Evolutionary conservation across 2,888 invertebrate genomes (phyloP).

Genomic region (Ecdyonurus torrentis): DNA sequence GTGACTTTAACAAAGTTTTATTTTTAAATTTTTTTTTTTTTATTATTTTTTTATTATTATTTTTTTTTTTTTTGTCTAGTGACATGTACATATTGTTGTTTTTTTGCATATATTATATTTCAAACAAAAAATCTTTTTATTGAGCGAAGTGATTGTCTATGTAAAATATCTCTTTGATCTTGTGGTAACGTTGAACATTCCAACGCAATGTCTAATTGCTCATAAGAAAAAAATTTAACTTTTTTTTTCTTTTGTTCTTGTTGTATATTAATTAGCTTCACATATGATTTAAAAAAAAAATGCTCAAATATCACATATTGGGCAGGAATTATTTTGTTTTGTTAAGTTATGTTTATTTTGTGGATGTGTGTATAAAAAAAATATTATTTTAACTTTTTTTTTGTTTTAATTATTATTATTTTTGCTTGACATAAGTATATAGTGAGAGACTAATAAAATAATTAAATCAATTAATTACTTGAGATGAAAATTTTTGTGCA

Average conservation of each 20-base stretch:
- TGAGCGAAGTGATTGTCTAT: too few species aligned
- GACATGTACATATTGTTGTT: too few species aligned
- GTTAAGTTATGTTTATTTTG: neutral
- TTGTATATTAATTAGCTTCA: neutral
- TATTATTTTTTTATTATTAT: slow-evolving; percentile 9
- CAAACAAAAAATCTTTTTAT: too few species aligned
- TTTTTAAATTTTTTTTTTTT: slow-evolving; percentile 6
- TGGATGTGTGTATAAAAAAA: neutral
- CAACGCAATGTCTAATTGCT: neutral
- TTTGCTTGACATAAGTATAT: neutral
- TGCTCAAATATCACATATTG: neutral
- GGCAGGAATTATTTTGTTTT: neutral
- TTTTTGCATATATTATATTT: too few species aligned
- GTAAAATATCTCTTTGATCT: too few species aligned
- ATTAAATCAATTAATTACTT: neutral
- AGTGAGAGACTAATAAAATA: slow-evolving; percentile 2
- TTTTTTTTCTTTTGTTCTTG: neutral
- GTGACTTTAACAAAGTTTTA: slow-evolving; percentile 19
- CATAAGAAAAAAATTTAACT: neutral
- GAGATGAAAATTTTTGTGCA: slow-evolving; percentile 5
- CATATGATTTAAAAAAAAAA: too few species aligned
- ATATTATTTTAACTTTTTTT: slow-evolving; percentile 14
- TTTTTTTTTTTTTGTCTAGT: too few species aligned
- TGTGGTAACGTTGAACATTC: neutral
- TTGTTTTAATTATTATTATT: slow-evolving; percentile 10